Evolutionary conservation across 2,797 vertebrate species (phyloP).

Genomic region (Falco naumanni): DNA sequence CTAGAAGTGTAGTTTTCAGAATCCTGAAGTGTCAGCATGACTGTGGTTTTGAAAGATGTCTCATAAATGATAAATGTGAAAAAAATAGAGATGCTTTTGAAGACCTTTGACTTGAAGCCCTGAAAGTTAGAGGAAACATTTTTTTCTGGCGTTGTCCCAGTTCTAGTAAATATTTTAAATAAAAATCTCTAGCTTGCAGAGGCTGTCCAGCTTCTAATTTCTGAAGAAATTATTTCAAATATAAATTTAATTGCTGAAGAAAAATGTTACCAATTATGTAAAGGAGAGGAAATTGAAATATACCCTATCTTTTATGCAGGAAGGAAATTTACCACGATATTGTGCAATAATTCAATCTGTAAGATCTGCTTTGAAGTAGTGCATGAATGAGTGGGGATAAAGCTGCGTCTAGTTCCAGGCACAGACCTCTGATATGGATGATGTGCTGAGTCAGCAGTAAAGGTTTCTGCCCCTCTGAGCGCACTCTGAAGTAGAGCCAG

Average conservation of each 20-base stretch:
- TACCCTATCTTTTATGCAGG: not conserved
- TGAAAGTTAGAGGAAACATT: not conserved
- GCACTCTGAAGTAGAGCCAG: not conserved
- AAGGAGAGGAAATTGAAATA: not conserved
- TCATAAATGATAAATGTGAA: not conserved
- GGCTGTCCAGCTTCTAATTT: not conserved
- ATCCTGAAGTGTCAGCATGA: not conserved
- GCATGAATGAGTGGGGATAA: too few species aligned
- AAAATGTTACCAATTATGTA: not conserved
- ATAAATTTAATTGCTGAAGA: not conserved
- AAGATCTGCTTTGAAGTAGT: not conserved
- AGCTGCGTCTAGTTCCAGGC: not conserved
- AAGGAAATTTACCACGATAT: not conserved
- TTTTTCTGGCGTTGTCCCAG: not conserved
- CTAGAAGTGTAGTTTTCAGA: not conserved
- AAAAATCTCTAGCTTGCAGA: not conserved
- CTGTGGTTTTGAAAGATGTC: not conserved
- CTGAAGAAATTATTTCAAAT: slow-evolving; percentile 5
- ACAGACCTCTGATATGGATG: not conserved
- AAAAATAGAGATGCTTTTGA: not conserved
- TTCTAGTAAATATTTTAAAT: not conserved
- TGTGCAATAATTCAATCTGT: not conserved
- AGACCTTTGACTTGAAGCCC: not conserved
- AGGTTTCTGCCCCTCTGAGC: not conserved
- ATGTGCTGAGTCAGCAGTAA: not conserved